Conservation (phyloP, 2,888 invertebrate species). For the Colostygia pectinataria region DNA sequence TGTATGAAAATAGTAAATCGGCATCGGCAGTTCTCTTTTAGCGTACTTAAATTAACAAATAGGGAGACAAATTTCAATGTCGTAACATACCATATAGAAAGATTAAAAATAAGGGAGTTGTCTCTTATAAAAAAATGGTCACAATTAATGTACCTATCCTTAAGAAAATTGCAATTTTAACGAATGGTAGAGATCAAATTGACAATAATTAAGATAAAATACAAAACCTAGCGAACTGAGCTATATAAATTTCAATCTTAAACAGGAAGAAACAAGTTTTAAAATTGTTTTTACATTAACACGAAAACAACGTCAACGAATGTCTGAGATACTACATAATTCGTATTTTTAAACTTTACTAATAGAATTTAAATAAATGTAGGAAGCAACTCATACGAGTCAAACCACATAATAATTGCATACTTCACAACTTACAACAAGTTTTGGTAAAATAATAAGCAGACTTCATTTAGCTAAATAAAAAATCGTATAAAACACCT, state of each 20-base stretch:
- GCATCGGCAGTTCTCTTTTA: no score
- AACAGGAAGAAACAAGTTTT: conserved; percentile 16
- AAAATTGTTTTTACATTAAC: conserved; percentile 18
- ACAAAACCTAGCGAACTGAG: conserved; percentile 16
- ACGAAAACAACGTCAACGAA: conserved; percentile 11
- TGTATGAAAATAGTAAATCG: no score
- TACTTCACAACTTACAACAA: no score
- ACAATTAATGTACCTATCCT: neutral
- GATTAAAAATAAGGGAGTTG: no score
- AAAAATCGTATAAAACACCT: no score
- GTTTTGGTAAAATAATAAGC: no score
- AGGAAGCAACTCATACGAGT: neutral
- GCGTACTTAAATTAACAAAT: no score
- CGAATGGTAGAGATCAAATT: conserved; percentile 22
- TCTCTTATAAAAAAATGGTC: no score
- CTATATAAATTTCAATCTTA: conserved; percentile 17
- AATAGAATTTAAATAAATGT: conserved; percentile 1
- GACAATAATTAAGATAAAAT: conserved; percentile 14
- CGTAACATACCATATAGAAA: no score
- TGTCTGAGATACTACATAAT: neutral
- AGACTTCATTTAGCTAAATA: no score
- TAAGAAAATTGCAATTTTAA: conserved; percentile 20
- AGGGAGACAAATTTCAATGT: no score
- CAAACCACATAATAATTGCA: neutral
- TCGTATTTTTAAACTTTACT: neutral